Base-by-base conservation (phyloP, 2,797 vertebrate genomes). In the Enteromius argenteus region DNA sequence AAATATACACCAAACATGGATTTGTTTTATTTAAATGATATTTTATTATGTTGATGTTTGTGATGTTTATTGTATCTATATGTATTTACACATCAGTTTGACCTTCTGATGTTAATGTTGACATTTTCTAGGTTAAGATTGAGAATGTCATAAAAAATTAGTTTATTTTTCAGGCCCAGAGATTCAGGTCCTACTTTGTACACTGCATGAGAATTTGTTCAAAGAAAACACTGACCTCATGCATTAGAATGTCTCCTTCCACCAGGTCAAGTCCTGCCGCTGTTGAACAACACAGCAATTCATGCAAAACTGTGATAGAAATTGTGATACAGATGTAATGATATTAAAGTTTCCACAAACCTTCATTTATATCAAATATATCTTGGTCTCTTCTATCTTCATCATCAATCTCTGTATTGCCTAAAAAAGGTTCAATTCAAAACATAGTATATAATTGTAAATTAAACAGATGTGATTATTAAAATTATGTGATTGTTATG, bases 301-400 rank as follows among this genome's bases (percentile, higher is more conserved):
- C 60, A 14, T 66, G 42, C 13, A 84, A 37, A 73, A 39, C 27
- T 74, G 15, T 14, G 2, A 3, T 3, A 5, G 2, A 21, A 68
- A 0, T 51, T 6, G 46, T 19, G 4, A 2, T 1, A 58, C 17
- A 27, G 30, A 87, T 72, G 67, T 17, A 68, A 66, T n/a, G 14
- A 81, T 60, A n/a, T 14, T 15, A 35, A 84, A 53, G 49, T 77
- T 30, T 39, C 13, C 49, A 85, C 86, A 86, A 91, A 98, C 97
- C 97, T 96, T 94, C 82, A 91, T 98, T 98, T 87, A 97, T 95
- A 89, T 96, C 88, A 14, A 97, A 93, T 88, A 98, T 96, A 89
- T 98, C 97, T 89, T 67, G 92, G 84, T 97, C 94, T 37, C 88
- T 89, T 88, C 95, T 96, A 87, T 90, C 92, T 85, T 98, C 97